Conservation (phyloP, 2,888 invertebrate species). For the Mesochorus sp. region DNA sequence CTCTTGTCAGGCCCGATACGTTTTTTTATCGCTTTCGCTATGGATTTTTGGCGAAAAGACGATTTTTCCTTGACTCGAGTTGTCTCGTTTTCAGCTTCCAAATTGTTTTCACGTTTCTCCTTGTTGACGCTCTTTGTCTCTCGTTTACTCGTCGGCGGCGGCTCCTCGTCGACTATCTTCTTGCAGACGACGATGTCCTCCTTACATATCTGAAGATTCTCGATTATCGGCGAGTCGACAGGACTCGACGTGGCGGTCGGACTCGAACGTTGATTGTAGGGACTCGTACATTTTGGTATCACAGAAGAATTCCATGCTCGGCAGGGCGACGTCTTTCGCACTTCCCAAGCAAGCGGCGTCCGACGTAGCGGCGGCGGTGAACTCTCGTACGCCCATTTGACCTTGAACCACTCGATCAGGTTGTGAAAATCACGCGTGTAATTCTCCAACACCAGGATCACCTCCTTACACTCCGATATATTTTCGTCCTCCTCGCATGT, state of each 20-base stretch:
- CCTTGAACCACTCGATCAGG: constrained; percentile 95
- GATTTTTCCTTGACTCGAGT: constrained; percentile 72
- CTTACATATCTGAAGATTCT: constrained; percentile 72
- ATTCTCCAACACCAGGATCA: constrained; percentile 96
- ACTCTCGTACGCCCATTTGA: constrained; percentile 97
- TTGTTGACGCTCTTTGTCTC: constrained; percentile 66
- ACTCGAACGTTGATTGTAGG: constrained; percentile 79
- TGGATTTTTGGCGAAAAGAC: constrained; percentile 63
- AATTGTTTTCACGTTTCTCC: constrained; percentile 69
- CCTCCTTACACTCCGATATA: constrained; percentile 97
- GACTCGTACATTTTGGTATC: constrained; percentile 80
- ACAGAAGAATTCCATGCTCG: constrained; percentile 75
- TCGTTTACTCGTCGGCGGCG: constrained; percentile 67
- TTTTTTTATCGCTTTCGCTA: constrained; percentile 69
- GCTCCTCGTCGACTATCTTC: constrained; percentile 74
- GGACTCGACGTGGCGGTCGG: constrained; percentile 76
- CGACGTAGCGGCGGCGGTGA: constrained; percentile 93
- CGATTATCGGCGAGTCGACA: constrained; percentile 80
- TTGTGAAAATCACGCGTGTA: constrained; percentile 97
- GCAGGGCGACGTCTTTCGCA: constrained; percentile 90
- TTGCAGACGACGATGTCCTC: constrained; percentile 79
- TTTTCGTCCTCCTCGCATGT: constrained; percentile 98
- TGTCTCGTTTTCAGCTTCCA: constrained; percentile 67
- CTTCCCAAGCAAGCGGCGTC: constrained; percentile 97
- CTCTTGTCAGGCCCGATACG: constrained; percentile 66